These are phyloP conservation scores for Hyppa rectilinea DNA, from an alignment of 2,888 invertebrate genomes.

Conservation along the genomic window DNA sequence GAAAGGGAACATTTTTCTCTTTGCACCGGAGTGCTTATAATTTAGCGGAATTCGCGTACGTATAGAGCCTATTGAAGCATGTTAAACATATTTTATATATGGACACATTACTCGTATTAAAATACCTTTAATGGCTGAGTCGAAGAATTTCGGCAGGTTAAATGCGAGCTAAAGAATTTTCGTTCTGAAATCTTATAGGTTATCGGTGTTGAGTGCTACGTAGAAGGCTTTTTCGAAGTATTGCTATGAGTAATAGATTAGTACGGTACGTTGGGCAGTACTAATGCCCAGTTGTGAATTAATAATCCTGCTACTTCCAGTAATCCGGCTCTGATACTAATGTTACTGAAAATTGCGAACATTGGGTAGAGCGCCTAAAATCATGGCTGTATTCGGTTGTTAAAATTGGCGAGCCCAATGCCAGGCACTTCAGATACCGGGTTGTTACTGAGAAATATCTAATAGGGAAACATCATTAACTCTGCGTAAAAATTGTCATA, in stretches of 20 bases:
- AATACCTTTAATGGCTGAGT: conserved; percentile 23
- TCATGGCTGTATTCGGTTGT: no score
- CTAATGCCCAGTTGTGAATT: conserved; percentile 29
- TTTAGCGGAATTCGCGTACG: conserved; percentile 54
- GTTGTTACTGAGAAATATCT: not conserved
- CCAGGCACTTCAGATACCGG: not conserved
- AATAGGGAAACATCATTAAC: not conserved
- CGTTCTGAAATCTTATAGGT: conserved; percentile 3
- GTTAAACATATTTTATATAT: conserved; percentile 34
- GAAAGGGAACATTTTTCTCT: conserved; percentile 65
- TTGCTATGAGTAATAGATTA: conserved; percentile 26
- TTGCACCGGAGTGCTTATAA: conserved; percentile 64
- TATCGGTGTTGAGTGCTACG: conserved; percentile 18
- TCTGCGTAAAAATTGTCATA: not conserved
- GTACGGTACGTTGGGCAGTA: not conserved
- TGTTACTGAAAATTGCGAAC: not conserved
- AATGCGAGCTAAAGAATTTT: conserved; percentile 18
- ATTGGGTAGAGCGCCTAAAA: not conserved
- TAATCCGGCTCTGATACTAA: conserved; percentile 11
- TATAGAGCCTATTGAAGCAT: conserved; percentile 27
- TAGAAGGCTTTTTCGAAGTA: conserved; percentile 28
- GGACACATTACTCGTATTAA: conserved; percentile 32
- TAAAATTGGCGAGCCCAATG: not conserved
- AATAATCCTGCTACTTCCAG: conserved; percentile 29
- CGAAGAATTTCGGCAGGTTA: conserved; percentile 5